These are phyloP conservation scores for Molossus molossus DNA, from an alignment of 2,797 vertebrate genomes.

Conservation along the genomic window DNA sequence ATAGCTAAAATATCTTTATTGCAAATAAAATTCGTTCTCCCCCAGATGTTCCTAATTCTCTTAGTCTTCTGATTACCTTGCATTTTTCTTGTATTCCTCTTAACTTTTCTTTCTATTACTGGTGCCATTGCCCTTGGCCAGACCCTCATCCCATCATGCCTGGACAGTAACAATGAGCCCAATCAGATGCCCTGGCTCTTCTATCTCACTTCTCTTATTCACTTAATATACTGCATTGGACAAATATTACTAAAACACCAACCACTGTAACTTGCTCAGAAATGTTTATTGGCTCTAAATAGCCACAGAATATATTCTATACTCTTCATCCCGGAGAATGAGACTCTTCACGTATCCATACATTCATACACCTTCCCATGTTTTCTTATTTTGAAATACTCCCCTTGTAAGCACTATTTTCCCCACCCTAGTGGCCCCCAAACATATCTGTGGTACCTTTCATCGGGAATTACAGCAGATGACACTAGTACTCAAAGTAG, in stretches of 20 bases:
- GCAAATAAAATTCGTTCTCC: not conserved
- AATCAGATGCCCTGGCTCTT: not conserved
- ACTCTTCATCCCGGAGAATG: not conserved
- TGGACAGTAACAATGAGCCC: not conserved
- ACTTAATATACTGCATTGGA: not conserved
- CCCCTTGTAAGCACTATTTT: not conserved
- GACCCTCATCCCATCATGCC: not conserved
- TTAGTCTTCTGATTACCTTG: conserved; percentile 19
- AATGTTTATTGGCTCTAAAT: not conserved
- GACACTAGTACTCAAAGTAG: not conserved
- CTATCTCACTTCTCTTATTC: not conserved
- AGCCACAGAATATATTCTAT: not conserved
- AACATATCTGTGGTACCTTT: not conserved
- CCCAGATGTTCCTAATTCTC: not conserved
- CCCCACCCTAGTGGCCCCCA: not conserved
- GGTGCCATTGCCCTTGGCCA: not conserved
- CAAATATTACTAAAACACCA: not conserved
- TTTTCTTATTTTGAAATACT: not conserved
- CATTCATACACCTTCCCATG: not conserved
- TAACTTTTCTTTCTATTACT: not conserved
- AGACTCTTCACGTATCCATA: not conserved
- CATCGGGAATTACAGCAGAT: not conserved
- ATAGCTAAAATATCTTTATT: not conserved
- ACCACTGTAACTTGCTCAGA: not conserved
- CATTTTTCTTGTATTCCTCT: not conserved